Conservation (phyloP, 2,113 vertebrate species). For the Tauraco erythrolophus region DNA sequence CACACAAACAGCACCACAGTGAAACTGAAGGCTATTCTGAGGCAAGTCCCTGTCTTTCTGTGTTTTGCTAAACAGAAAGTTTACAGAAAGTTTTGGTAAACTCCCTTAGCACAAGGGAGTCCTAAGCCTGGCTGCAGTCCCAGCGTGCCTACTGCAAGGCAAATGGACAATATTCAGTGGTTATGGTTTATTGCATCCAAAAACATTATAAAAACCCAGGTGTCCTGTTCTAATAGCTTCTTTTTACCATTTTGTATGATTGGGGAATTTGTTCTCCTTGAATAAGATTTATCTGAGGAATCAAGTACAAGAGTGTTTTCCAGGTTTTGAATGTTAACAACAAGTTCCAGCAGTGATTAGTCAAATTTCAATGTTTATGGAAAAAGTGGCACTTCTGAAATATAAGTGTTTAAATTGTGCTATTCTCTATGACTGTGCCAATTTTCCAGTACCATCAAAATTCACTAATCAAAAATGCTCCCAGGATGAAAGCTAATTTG, state of each 20-base stretch:
- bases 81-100: too few relatives aligned
- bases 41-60: background rate
- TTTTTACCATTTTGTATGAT: background rate
- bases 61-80: background rate
- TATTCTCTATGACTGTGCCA: slow-evolving; percentile 19
- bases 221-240: background rate
- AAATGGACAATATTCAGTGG: background rate
- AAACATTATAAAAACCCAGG: background rate
- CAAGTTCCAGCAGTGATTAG: background rate
- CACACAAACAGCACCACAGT: background rate
- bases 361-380: slow-evolving; percentile 29
- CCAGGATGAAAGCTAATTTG: background rate
- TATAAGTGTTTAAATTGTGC: slow-evolving; percentile 36
- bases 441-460: slow-evolving; percentile 24
- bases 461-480: background rate
- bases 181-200: background rate
- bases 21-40: background rate
- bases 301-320: background rate
- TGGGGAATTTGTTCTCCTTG: background rate
- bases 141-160: background rate
- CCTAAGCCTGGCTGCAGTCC: background rate
- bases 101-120: background rate
- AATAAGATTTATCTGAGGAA: background rate
- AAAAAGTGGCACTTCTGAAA: slow-evolving; percentile 51
- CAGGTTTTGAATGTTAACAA: background rate